phyloP scores from a whole-genome alignment of 2,113 vertebrate species.

The Alaudala cheleensis region DNA sequence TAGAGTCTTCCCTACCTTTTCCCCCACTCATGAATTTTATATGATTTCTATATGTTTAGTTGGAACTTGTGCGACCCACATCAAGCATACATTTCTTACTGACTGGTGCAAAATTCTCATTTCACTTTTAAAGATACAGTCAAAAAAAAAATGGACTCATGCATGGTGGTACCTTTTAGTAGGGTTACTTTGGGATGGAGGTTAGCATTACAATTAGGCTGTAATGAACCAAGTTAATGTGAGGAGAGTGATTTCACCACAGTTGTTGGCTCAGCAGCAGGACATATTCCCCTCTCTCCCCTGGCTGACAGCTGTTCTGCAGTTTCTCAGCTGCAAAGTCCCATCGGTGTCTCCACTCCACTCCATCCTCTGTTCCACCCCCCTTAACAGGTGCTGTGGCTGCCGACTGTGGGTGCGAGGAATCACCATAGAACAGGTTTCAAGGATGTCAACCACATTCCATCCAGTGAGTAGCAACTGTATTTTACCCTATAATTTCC shows the following conservation, averaged over 20 bases:
- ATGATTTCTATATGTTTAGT: not conserved
- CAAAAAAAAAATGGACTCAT: not conserved
- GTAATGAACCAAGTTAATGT: not conserved
- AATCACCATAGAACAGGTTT: not conserved
- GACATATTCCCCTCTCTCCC: not conserved
- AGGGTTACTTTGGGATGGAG: not conserved
- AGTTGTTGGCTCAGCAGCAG: not conserved
- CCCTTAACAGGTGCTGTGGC: not conserved
- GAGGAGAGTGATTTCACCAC: not conserved
- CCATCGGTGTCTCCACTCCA: rapidly evolving
- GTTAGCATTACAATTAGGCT: not conserved
- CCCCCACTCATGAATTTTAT: not conserved
- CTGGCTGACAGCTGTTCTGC: not conserved
- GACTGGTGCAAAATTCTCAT: not conserved
- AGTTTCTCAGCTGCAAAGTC: not conserved
- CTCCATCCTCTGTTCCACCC: not conserved
- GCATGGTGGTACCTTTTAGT: too few relatives aligned
- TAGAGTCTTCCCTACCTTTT: not conserved
- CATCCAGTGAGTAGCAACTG: not conserved
- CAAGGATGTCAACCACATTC: not conserved
- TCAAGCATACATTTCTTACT: not conserved
- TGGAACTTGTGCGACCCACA: not conserved
- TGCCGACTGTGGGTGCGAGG: not conserved
- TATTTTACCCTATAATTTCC: not conserved
- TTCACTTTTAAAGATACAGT: not conserved